Evolutionary conservation across 2,888 invertebrate species (phyloP), one percentile per base, ranked within the genome.

Genomic region (Cephus pygmeus): DNA sequence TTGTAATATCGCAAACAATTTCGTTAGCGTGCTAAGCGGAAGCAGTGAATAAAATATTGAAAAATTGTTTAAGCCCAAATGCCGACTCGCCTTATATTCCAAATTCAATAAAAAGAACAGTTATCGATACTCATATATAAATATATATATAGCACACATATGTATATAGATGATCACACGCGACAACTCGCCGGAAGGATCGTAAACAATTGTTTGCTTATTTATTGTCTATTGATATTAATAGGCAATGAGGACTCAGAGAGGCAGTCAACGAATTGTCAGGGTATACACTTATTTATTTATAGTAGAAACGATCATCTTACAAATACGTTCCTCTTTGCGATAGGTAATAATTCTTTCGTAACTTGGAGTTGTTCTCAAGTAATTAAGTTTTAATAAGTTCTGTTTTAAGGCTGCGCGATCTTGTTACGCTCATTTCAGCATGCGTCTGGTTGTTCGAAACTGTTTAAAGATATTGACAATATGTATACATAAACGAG

Each of bases 401-500:
- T 56, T 56, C 15, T 23, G 9, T 56, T 56, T 23, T 56, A 56
- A 23, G 56, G 56, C 56, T 56, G 56, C 23, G 56, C 23, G 9
- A 56, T 56, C 56, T 23, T 56, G 56, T 56, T 56, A 56, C 56
- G 56, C 23, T 56, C 23, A 56, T 56, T 56, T 56, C 56, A 23
- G 56, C 23, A 56, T 56, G 6, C 9, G 56, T 56, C 56, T 23
- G 56, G 56, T 33, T 12, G 33, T 69, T 6, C 4, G 23, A 56
- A 56, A 56, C 56, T 69, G 40, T 69, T 74, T 69, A 76, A 79
- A 79, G 69, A 78, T 79, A 78, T 76, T 79, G 76, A 81, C 73
- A 79, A 77, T 76, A 78, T 80, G 76, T 78, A 80, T 69, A 76
- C 76, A 69, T 73, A 80, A 79, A 76, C 69, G 77, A 56, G 56